Conservation (phyloP, 2,797 vertebrate genomes). For the Oreochromis grahami region DNA sequence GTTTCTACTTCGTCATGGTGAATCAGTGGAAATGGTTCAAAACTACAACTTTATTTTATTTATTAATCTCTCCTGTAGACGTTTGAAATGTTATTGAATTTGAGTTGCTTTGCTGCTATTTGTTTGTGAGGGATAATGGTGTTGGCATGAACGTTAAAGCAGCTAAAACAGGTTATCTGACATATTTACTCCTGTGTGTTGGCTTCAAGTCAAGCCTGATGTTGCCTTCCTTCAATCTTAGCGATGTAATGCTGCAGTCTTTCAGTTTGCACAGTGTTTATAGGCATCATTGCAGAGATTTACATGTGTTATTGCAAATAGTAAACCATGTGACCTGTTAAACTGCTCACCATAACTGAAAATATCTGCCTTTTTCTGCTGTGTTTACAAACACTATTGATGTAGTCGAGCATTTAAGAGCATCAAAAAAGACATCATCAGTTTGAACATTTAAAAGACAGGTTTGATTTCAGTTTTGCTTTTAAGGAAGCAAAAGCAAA, state of each 20-base stretch:
- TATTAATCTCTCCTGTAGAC: neutral
- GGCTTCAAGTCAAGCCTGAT: neutral
- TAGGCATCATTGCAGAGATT: neutral
- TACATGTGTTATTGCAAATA: neutral
- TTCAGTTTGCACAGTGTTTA: neutral
- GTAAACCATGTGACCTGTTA: neutral
- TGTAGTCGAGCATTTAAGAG: rapidly evolving
- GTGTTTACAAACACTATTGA: neutral
- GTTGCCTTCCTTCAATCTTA: neutral
- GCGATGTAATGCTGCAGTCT: neutral
- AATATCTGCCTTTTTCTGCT: neutral
- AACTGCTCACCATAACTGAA: neutral
- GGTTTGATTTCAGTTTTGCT: neutral
- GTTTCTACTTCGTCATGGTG: neutral
- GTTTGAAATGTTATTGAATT: neutral
- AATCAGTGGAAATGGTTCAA: conserved; percentile 5
- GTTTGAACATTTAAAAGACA: neutral
- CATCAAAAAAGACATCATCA: neutral
- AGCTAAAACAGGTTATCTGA: neutral
- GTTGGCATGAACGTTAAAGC: neutral
- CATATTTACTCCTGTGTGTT: neutral
- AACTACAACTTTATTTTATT: neutral
- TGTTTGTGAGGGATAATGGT: neutral
- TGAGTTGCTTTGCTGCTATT: rapidly evolving
- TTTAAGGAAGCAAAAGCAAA: neutral